These are phyloP conservation scores for Tetragonisca angustula DNA, from an alignment of 2,888 invertebrate genomes.

Conservation along the genomic window DNA sequence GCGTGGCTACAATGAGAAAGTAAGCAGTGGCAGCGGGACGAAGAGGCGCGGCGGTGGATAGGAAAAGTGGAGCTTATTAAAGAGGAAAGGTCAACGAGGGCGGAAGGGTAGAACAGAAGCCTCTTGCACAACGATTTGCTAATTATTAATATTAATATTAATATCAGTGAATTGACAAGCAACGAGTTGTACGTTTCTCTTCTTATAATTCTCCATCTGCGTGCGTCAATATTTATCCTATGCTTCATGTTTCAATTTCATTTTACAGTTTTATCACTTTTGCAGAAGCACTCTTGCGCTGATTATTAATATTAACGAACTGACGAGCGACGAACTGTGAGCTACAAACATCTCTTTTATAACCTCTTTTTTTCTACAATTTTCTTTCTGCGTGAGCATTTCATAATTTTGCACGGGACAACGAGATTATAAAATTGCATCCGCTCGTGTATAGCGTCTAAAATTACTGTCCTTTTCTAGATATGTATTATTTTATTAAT, in stretches of 20 bases:
- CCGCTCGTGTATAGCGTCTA: no score
- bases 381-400: no score
- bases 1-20: conserved; percentile 41
- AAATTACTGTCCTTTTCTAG: no score
- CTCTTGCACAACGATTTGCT: not conserved
- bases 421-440: no score
- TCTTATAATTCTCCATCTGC: not conserved
- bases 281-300: not conserved
- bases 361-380: not conserved
- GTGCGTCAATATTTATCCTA: no score
- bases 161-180: not conserved
- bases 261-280: no score
- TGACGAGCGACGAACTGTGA: not conserved
- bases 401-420: no score
- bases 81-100: conserved; percentile 19
- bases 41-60: not conserved
- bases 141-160: not conserved
- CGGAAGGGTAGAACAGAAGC: not conserved
- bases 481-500: not conserved
- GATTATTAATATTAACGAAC: not conserved
- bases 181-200: not conserved
- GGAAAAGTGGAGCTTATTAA: conserved; percentile 15
- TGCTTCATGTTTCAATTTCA: no score
- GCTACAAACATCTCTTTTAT: not conserved
- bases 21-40: conserved; percentile 32